Conservation (phyloP, 2,888 invertebrate genomes). For the Thereva unica region DNA sequence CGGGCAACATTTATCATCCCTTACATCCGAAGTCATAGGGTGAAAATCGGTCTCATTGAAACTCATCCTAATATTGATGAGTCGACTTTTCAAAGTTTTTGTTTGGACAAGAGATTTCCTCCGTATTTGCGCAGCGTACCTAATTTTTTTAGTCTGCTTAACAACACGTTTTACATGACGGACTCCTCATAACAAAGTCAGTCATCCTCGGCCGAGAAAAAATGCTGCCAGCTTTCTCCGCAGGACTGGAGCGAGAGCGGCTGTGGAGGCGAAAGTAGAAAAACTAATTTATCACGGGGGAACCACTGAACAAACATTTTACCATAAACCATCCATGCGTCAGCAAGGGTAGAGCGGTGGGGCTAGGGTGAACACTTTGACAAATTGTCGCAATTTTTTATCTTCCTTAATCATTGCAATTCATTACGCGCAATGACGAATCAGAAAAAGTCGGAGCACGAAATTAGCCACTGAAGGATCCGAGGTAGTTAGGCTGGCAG, state of each 20-base stretch:
- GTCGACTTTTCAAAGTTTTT: slow-evolving; percentile 18
- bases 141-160: slow-evolving; percentile 27
- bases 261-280: slow-evolving; percentile 39
- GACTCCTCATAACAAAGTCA: slow-evolving; percentile 27
- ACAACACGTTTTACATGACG: slow-evolving; percentile 31
- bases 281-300: slow-evolving; percentile 45
- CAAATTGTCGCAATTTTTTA: slow-evolving; percentile 48
- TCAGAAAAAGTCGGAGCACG: slow-evolving; percentile 42
- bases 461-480: slow-evolving; percentile 36
- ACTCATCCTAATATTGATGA: slow-evolving; percentile 19
- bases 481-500: slow-evolving; percentile 20
- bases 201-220: slow-evolving; percentile 4
- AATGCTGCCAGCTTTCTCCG: slow-evolving; percentile 42
- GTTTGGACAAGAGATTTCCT: slow-evolving; percentile 24
- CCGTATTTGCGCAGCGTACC: not conserved
- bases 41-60: too few species aligned
- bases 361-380: slow-evolving; percentile 41
- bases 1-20: too few species aligned
- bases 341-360: slow-evolving; percentile 36
- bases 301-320: slow-evolving; percentile 38
- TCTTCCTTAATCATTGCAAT: slow-evolving; percentile 48
- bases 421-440: slow-evolving; percentile 48
- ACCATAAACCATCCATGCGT: slow-evolving; percentile 39
- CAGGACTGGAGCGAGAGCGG: slow-evolving; percentile 42
- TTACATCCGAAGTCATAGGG: too few species aligned